phyloP scores from a whole-genome alignment of 2,797 vertebrate genomes.

The Nannoperca australis region DNA sequence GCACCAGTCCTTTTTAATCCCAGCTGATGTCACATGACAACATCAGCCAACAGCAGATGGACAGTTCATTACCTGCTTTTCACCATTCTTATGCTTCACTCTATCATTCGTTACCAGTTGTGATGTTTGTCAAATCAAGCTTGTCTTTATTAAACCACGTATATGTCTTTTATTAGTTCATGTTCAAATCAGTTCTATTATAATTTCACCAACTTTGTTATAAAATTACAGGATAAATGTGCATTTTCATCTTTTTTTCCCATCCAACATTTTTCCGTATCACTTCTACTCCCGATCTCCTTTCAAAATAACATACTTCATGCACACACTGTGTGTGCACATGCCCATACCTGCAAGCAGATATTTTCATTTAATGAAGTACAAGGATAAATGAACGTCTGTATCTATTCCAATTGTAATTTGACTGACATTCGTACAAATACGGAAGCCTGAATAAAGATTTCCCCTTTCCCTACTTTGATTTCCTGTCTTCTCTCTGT shows the following conservation, averaged over 20 bases:
- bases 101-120: slow-evolving; percentile 10
- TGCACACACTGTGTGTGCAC: slow-evolving; percentile 16
- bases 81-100: slow-evolving; percentile 5
- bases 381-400: neutral
- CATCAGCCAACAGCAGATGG: neutral
- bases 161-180: neutral
- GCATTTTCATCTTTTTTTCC: neutral
- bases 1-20: neutral
- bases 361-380: neutral
- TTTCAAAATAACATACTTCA: neutral
- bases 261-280: neutral
- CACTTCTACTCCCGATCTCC: neutral
- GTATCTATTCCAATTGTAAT: neutral
- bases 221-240: slow-evolving; percentile 7
- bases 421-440: neutral
- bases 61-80: slow-evolving; percentile 9
- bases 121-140: slow-evolving; percentile 20
- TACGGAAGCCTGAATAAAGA: neutral
- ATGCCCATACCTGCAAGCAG: neutral
- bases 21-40: neutral
- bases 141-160: slow-evolving; percentile 19
- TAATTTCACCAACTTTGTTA: slow-evolving; percentile 1
- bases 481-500: slow-evolving; percentile 46
- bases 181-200: neutral
- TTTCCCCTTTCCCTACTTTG: neutral